Evolutionary conservation across 2,797 vertebrate species (phyloP), one percentile per base, ranked within the genome.

Genomic region (Crocidura indochinensis): DNA sequence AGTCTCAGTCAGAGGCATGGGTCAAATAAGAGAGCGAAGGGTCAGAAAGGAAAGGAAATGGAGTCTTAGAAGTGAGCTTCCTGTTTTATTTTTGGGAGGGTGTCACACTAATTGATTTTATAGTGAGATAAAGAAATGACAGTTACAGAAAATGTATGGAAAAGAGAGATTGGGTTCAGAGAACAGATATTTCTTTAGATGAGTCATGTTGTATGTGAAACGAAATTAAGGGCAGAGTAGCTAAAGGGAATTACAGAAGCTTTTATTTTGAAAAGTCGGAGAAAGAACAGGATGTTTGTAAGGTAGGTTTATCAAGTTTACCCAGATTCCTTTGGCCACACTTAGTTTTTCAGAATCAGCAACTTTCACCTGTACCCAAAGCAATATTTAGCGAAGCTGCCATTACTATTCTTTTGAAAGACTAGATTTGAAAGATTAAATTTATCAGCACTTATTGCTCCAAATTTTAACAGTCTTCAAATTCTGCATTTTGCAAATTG

Each of bases 51-150:
- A 83, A 79, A 69, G 73, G 29, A 95, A 90, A 95, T 68, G 73
- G 53, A 38, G 60, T 51, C 68, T 62, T 38, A 29, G 46, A 91
- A 47, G 19, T 38, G 51, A 51, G 31, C 53, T 80, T 38, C 79
- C 88, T 85, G 51, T 65, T 81, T 53, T 72, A 53, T 86, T 64
- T 62, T 81, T 90, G 76, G 94, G 87, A 96, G 31, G 77, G 93
- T 96, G 97, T 95, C 94, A 75, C 94, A 93, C 94, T 84, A 95
- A 92, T 78, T 26, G 53, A 72, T 86, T 97, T 95, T 92, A 89
- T 94, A 95, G 96, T 94, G 92, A 94, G 91, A 93, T 77, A 94
- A 92, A 90, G 91, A 97, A 97, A 95, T 92, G 81, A 0, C 97
- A 97, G 87, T 74, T 81, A 82, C 95, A 96, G 94, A 96, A 97